phyloP scores from a whole-genome alignment of 2,888 invertebrate genomes.

The Hemicrepidius hirtus region DNA sequence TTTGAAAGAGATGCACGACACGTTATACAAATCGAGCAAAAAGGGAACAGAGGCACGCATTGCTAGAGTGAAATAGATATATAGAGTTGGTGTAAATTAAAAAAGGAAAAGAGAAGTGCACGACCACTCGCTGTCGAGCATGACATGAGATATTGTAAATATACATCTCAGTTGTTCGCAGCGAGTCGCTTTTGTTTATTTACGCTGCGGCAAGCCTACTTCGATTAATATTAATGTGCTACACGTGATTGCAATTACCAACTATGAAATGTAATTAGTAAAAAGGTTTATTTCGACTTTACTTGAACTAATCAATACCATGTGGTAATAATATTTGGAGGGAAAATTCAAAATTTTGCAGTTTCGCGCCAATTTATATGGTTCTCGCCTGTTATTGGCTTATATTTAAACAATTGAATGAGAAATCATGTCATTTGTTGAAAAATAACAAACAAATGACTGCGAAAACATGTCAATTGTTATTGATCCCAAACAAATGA shows the following conservation, averaged over 20 bases:
- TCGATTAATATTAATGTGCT: constrained; percentile 43
- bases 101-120: constrained; percentile 32
- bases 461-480: no score
- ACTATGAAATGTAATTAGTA: background rate
- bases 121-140: constrained; percentile 49
- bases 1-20: constrained; percentile 51
- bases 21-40: constrained; percentile 52
- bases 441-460: no score
- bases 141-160: constrained; percentile 57
- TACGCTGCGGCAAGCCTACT: constrained; percentile 46
- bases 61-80: constrained; percentile 25
- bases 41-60: constrained; percentile 44
- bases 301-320: background rate
- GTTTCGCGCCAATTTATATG: no score
- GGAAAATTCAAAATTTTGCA: no score
- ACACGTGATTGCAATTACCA: constrained; percentile 39
- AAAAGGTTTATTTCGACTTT: background rate
- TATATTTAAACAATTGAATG: no score
- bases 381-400: no score
- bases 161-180: constrained; percentile 52
- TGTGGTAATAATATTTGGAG: background rate
- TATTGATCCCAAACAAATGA: no score
- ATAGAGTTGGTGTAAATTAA: background rate
- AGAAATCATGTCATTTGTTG: no score
- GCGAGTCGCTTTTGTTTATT: constrained; percentile 57